Evolutionary conservation across 2,113 vertebrate species (phyloP).

Genomic region (Australoheros scitulus): DNA sequence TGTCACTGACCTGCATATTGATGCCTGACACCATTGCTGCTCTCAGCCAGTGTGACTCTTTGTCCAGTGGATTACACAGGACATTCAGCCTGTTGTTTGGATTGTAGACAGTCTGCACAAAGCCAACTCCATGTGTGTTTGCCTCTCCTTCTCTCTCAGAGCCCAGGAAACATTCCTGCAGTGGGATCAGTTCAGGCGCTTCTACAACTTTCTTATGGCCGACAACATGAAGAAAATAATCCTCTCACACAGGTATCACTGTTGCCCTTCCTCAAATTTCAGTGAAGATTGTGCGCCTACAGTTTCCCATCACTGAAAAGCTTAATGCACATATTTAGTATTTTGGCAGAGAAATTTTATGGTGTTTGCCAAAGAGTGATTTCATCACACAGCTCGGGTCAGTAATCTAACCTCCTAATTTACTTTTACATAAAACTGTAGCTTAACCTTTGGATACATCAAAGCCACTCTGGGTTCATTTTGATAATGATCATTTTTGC

Average conservation of each 20-base stretch:
- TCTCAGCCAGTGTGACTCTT: conserved; percentile 34
- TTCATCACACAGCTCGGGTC: background rate
- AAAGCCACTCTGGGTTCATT: background rate
- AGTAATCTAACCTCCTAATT: background rate
- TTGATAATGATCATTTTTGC: background rate
- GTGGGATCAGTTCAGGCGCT: conserved; percentile 96
- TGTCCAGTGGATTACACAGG: conserved; percentile 60
- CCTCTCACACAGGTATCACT: conserved; percentile 91
- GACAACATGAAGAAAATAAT: conserved; percentile 99
- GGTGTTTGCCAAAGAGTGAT: background rate
- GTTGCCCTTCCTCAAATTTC: background rate
- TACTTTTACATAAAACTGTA: background rate
- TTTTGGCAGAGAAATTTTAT: background rate
- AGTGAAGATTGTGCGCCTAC: background rate
- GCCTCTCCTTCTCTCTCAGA: conserved; percentile 71
- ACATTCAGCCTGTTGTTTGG: conserved; percentile 49
- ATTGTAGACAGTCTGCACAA: conserved; percentile 43
- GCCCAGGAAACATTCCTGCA: conserved; percentile 98
- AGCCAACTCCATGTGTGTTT: conserved; percentile 59
- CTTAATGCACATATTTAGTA: background rate
- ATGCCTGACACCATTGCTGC: conserved; percentile 19
- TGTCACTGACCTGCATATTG: conserved; percentile 26
- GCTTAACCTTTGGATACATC: background rate
- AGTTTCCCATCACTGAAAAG: background rate
- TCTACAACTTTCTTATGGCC: conserved; percentile 99